Evolutionary conservation across 2,113 vertebrate species (phyloP).

Genomic region (Amia ocellicauda): DNA sequence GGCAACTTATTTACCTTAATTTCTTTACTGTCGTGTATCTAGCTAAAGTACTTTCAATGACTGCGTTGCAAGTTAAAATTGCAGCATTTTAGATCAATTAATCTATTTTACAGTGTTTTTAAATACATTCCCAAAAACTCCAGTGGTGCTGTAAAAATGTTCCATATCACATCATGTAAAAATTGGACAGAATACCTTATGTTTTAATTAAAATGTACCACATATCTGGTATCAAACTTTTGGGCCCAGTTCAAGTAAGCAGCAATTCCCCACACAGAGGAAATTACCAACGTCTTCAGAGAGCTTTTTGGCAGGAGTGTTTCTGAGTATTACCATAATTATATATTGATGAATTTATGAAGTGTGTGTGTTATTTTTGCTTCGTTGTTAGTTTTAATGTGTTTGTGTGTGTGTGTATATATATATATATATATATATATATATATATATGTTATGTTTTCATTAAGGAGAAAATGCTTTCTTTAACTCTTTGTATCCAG

Average conservation of each 20-base stretch:
- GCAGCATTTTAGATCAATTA: conserved; percentile 36
- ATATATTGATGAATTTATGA: conserved; percentile 58
- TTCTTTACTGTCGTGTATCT: too few species aligned
- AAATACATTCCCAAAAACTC: conserved; percentile 1
- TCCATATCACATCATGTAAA: conserved; percentile 11
- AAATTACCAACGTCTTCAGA: conserved; percentile 40
- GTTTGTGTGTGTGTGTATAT: too few species aligned
- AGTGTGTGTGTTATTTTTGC: conserved; percentile 48
- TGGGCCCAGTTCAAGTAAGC: conserved; percentile 36
- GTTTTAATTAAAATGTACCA: conserved; percentile 51
- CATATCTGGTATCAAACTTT: conserved; percentile 42
- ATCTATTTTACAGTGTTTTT: conserved; percentile 9
- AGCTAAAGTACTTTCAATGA: too few species aligned
- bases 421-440: too few species aligned
- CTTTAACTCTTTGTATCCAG: too few species aligned
- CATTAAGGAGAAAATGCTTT: too few species aligned
- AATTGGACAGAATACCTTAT: conserved; percentile 27
- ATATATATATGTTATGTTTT: too few species aligned
- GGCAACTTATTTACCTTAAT: too few species aligned
- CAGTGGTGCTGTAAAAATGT: conserved; percentile 22
- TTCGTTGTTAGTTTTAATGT: conserved; percentile 35
- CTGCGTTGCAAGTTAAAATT: conserved; percentile 24
- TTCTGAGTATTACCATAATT: conserved; percentile 50
- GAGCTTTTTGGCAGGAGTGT: conserved; percentile 23
- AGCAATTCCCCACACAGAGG: conserved; percentile 32